Base-by-base conservation (phyloP, 2,888 invertebrate species). In the Lysandra bellargus region DNA sequence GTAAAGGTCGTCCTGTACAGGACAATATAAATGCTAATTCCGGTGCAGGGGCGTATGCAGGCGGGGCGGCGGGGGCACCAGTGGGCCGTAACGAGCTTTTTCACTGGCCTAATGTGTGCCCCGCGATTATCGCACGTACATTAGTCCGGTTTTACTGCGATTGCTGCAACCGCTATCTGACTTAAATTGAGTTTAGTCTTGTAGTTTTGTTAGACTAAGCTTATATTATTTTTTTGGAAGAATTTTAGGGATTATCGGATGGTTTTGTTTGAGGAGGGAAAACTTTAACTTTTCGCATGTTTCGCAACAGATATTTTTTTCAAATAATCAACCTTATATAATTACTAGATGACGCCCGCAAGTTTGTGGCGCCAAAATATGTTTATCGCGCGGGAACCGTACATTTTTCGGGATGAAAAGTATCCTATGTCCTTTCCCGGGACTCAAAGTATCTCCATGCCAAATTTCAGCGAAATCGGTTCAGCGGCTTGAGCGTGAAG, bases 41-140 rank as follows among this genome's bases (percentile, higher is more conserved):
- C 76, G 79, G 78, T 79, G 81, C 80, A 78, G 79, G 82, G 80
- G 61, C 79, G 79, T 44, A 79, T 69, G 78, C 49, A 74, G 74
- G 44, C 74, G 74, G n/a, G 53, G 75, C 49, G 6, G 23, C 23
- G 69, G 53, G 37, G 44, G 53, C 74, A 53, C 74, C 61, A 40
- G 74, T 74, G 78, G 61, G 74, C 78, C 80, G 80, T 86, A 85
- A 86, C 88, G 85, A 88, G 85, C 82, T 87, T 88, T 88, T 88
- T 86, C 85, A 86, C 86, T 86, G 84, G 85, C 84, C 86, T 86
- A 81, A 81, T 85, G 85, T 86, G 85, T 85, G 82, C 79, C 80
- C 78, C 75, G 78, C 83, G 81, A 85, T 86, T 87, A 86, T 85
- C 86, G 83, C 80, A 79, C 82, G 78, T 78, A 78, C 80, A 80